A percentile compares a stretch with the other conserved stretches of the same genome.
Evolutionary conservation across 2,113 vertebrate genomes (phyloP).

Genomic region (Prunella fulvescens): DNA sequence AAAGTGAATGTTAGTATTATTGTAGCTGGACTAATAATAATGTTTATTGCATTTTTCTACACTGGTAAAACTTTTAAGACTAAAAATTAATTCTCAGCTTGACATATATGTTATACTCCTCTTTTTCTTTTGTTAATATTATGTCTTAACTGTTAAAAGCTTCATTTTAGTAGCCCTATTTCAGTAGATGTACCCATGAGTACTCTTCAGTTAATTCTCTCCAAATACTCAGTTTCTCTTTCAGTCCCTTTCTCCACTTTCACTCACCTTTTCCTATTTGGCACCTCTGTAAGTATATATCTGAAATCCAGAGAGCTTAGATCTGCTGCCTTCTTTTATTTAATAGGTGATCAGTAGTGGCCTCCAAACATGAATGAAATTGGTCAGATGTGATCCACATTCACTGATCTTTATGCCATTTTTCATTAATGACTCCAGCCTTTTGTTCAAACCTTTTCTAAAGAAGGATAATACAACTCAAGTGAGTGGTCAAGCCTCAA

Average conservation of each 20-base stretch:
- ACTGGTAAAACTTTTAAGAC: neutral
- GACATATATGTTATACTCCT: neutral
- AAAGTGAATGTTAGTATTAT: neutral
- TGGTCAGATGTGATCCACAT: neutral
- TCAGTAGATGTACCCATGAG: neutral
- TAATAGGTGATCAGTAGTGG: neutral
- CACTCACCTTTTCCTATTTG: neutral
- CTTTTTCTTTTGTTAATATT: neutral
- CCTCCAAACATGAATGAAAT: neutral
- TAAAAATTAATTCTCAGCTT: neutral
- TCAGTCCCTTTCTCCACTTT: neutral
- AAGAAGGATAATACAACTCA: neutral
- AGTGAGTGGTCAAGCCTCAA: neutral
- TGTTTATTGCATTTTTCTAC: neutral
- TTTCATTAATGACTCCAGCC: neutral
- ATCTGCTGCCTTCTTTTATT: neutral
- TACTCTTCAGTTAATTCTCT: neutral
- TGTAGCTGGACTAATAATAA: neutral
- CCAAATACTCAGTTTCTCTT: neutral
- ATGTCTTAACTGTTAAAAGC: neutral
- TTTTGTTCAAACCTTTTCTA: neutral
- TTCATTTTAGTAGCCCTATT: neutral
- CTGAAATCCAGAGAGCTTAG: neutral
- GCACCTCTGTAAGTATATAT: neutral
- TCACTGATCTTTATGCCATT: neutral